Evolutionary conservation across 2,797 vertebrate genomes (phyloP).

Genomic region (Astyanax mexicanus): DNA sequence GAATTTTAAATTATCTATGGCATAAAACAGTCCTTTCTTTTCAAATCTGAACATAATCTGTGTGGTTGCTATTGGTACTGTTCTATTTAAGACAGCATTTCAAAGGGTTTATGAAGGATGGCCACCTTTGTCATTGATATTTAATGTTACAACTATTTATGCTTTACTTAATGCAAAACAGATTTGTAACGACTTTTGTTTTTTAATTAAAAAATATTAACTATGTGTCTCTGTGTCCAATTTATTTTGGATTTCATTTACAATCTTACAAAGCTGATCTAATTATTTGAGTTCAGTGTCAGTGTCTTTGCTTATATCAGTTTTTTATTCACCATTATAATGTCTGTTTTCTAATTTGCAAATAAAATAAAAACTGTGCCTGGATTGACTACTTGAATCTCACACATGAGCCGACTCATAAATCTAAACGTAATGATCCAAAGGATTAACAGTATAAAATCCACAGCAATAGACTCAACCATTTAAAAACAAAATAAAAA

Average conservation of each 20-base stretch:
- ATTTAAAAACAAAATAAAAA: no score
- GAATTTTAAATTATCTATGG: constrained; percentile 72
- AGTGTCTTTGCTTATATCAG: no score
- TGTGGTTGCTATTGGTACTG: constrained; percentile 46
- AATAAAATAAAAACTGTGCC: no score
- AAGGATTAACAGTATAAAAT: no score
- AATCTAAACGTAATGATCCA: no score
- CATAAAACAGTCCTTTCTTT: constrained; percentile 61
- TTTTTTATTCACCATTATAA: no score
- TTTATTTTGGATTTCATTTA: background rate
- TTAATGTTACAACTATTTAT: constrained; percentile 72
- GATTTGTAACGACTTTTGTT: constrained; percentile 23
- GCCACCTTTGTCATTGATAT: constrained; percentile 65
- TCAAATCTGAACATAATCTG: constrained; percentile 51
- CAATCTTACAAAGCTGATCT: background rate
- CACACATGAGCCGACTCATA: no score
- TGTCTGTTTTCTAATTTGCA: no score
- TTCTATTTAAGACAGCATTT: constrained; percentile 41
- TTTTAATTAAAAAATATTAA: constrained; percentile 53
- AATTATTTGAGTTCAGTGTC: no score
- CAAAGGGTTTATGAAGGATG: constrained; percentile 56
- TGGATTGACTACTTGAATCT: no score
- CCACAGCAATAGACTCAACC: no score
- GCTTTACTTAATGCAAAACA: constrained; percentile 30
- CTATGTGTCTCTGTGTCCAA: background rate